Evolutionary conservation across 2,888 invertebrate genomes (phyloP).

Genomic region (Metalampra italica): DNA sequence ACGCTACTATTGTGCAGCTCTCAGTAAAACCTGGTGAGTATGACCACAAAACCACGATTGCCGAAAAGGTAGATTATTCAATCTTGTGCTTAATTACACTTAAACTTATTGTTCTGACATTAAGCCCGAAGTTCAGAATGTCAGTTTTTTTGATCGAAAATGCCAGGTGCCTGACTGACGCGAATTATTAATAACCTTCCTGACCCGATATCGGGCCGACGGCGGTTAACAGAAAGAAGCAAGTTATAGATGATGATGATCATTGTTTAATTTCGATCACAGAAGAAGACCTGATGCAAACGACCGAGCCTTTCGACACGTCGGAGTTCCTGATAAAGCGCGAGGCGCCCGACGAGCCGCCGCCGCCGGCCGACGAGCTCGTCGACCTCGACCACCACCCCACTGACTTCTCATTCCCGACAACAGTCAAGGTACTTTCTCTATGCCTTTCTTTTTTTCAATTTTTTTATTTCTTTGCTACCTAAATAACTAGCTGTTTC

Average conservation of each 20-base stretch:
- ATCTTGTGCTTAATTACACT: too few relatives aligned
- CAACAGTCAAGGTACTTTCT: slow-evolving; percentile 55
- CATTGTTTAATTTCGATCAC: not conserved
- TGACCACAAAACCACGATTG: not conserved
- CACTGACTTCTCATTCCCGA: slow-evolving; percentile 50
- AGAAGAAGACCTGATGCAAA: slow-evolving; percentile 73
- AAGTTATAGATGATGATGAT: too few relatives aligned
- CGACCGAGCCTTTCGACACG: slow-evolving; percentile 91
- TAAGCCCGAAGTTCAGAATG: too few relatives aligned
- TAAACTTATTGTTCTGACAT: too few relatives aligned
- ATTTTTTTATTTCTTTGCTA: too few relatives aligned
- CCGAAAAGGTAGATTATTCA: too few relatives aligned
- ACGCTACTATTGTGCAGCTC: slow-evolving; percentile 88
- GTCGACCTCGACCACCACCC: slow-evolving; percentile 57
- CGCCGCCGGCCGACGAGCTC: slow-evolving; percentile 47
- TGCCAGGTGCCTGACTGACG: too few relatives aligned
- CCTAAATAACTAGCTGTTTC: too few relatives aligned
- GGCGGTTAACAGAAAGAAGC: too few relatives aligned
- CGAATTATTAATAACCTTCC: not conserved
- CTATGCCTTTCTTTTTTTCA: not conserved
- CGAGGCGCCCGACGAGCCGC: slow-evolving; percentile 60
- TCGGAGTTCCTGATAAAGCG: slow-evolving; percentile 85
- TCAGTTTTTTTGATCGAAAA: too few relatives aligned
- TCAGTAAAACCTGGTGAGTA: slow-evolving; percentile 52
- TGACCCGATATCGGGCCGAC: too few relatives aligned